These are phyloP conservation scores for Cladorhizidae sp. DNA, from an alignment of 37 sponge, comb jelly and placozoan genomes.

Conservation along the genomic window DNA sequence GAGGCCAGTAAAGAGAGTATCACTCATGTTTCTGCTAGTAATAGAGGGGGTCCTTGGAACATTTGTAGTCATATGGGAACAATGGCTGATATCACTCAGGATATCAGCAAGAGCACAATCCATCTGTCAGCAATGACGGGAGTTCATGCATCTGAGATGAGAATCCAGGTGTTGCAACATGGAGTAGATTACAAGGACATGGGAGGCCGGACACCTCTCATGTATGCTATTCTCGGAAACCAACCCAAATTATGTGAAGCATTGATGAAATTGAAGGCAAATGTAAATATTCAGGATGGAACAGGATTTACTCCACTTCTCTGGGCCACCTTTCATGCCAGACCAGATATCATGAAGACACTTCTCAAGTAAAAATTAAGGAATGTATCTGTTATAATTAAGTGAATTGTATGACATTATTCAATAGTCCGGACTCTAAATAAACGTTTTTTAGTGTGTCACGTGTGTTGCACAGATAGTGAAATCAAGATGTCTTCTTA, in stretches of 20 bases:
- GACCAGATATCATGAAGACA: slow-evolving; percentile 59
- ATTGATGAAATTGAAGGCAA: slow-evolving; percentile 60
- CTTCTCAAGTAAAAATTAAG: slow-evolving; percentile 52
- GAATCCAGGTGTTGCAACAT: slow-evolving; percentile 52
- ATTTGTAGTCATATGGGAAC: background rate
- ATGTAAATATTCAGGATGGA: slow-evolving; percentile 53
- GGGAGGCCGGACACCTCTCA: slow-evolving; percentile 85
- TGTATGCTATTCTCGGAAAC: slow-evolving; percentile 88
- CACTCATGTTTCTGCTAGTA: background rate
- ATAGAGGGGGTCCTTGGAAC: background rate
- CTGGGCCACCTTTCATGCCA: slow-evolving; percentile 76
- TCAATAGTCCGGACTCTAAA: too few species aligned
- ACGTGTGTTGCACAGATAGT: too few species aligned
- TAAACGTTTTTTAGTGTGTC: too few species aligned
- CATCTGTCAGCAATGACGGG: slow-evolving; percentile 78
- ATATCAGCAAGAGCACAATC: slow-evolving; percentile 55
- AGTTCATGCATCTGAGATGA: slow-evolving; percentile 44
- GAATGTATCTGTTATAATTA: too few species aligned
- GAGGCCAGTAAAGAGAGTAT: background rate
- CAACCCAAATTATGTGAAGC: slow-evolving; percentile 78
- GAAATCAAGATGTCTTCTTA: too few species aligned
- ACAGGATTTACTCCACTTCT: slow-evolving; percentile 69
- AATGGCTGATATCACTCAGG: background rate
- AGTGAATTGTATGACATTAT: too few species aligned
- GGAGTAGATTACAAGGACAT: slow-evolving; percentile 75